Conservation (phyloP, 2,797 vertebrate species). For the Notolepis coatsorum region DNA sequence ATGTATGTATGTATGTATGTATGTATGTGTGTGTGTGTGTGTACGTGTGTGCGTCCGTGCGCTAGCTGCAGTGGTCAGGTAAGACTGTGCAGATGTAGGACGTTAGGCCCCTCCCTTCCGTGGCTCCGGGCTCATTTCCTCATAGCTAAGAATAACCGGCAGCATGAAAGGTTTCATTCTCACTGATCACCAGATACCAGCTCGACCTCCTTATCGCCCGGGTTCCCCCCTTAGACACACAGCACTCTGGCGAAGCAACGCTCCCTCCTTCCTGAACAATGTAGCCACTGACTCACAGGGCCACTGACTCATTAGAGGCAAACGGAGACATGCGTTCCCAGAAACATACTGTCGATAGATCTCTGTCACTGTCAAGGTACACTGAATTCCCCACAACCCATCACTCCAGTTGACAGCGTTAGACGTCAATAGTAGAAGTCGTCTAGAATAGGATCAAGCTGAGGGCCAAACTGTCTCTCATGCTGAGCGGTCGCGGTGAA, state of each 20-base stretch:
- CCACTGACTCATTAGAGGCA: neutral
- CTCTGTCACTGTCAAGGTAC: neutral
- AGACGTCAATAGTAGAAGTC: too few species aligned
- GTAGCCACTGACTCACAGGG: neutral
- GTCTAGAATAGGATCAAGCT: too few species aligned
- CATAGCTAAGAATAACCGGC: conserved; percentile 47
- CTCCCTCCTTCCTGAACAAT: neutral
- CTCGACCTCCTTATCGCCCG: conserved; percentile 31
- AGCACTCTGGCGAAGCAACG: too few species aligned
- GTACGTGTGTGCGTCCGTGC: neutral
- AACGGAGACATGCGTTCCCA: neutral
- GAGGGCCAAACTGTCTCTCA: too few species aligned
- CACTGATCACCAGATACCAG: conserved; percentile 34
- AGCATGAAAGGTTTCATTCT: conserved; percentile 30
- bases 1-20: neutral
- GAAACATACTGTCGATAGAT: neutral
- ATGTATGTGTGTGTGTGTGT: neutral
- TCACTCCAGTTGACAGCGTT: too few species aligned
- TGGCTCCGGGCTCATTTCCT: conserved; percentile 53
- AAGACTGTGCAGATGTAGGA: neutral
- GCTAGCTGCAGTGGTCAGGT: conserved; percentile 24
- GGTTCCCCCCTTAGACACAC: conserved; percentile 9
- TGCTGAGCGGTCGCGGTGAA: too few species aligned
- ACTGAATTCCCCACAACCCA: too few species aligned
- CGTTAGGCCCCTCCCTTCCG: neutral